Base-by-base conservation (phyloP, 2,113 vertebrate species). In the Myodes glareolus region DNA sequence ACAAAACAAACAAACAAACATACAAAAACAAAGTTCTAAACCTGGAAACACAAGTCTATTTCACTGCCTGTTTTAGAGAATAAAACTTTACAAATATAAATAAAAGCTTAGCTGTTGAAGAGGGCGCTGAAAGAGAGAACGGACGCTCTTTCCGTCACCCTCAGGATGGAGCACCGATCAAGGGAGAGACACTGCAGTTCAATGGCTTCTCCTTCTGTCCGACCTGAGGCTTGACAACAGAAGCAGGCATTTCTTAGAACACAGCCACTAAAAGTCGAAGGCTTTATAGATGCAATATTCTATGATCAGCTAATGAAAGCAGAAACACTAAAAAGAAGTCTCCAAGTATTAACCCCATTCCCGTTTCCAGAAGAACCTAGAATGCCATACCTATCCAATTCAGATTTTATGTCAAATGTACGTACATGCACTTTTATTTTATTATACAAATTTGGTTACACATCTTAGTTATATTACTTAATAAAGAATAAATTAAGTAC, bases 381-480 rank as follows among this genome's bases (percentile, higher is more conserved):
- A 50, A 61, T 19, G 31, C 47, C 92, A 94, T 68, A 19, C 13
- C 86, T 87, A 91, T 68, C 88, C 52, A 89, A 91, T 68, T 90
- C 47, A 87, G 73, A 58, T 19, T 75, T 52, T 63, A 21, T n/a
- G 63, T 6, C 92, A 14, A 33, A 89, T 65, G 3, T 1, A 33
- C 14, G 80, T 50, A 11, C 68, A 8, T 23, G 88, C 55, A 72
- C 58, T 8, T 73, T 0, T 82, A 55, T 52, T 84, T 91, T 91
- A 90, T 45, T 78, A 42, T 75, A 75, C 72, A 75, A 29, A 63
- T 84, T 84, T 70, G 3, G 14, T 90, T 61, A 55, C 16, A 85
- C 0, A 78, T 50, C 39, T 82, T 89, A 77, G 88, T 55, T 78
- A 47, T 93, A 55, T 92, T 95, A 97, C 97, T 90, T 89, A 97